Evolutionary conservation across 2,888 invertebrate species (phyloP).

Genomic region (Idaea dimidiata): DNA sequence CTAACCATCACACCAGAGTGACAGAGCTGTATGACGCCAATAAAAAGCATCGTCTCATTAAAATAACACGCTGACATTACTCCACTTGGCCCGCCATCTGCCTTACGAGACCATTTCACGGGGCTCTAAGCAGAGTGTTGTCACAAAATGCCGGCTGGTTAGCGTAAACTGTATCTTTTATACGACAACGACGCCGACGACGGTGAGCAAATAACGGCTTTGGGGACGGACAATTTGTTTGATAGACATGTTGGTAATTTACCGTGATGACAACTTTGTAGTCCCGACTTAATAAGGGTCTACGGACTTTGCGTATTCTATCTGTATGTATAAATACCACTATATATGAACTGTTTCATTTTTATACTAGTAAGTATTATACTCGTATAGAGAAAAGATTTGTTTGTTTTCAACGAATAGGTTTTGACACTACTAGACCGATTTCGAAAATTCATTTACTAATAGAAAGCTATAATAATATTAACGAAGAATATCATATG

Average conservation of each 20-base stretch:
- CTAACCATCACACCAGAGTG: neutral
- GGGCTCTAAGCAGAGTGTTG: neutral
- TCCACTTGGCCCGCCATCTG: slow-evolving; percentile 3
- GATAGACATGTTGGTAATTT: neutral
- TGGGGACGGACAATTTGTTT: slow-evolving; percentile 2
- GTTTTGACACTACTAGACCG: too few species aligned
- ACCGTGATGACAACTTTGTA: neutral
- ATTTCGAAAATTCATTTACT: too few species aligned
- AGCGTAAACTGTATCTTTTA: neutral
- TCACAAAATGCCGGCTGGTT: neutral
- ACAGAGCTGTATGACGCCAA: neutral
- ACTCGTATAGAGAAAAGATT: too few species aligned
- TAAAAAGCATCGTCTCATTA: slow-evolving; percentile 7
- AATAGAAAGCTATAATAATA: too few species aligned
- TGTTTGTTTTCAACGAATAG: too few species aligned
- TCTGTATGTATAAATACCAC: too few species aligned
- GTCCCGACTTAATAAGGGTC: neutral
- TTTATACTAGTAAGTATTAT: too few species aligned
- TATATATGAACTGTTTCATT: too few species aligned
- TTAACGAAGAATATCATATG: too few species aligned
- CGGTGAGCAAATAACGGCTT: slow-evolving; percentile 1
- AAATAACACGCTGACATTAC: slow-evolving; percentile 11
- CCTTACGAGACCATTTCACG: neutral
- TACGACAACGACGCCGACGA: neutral
- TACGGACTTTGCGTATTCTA: neutral